Percentiles rank a stretch among this genome's conserved stretches.
Conservation (phyloP, 2,113 vertebrate genomes). For the Passer montanus region DNA sequence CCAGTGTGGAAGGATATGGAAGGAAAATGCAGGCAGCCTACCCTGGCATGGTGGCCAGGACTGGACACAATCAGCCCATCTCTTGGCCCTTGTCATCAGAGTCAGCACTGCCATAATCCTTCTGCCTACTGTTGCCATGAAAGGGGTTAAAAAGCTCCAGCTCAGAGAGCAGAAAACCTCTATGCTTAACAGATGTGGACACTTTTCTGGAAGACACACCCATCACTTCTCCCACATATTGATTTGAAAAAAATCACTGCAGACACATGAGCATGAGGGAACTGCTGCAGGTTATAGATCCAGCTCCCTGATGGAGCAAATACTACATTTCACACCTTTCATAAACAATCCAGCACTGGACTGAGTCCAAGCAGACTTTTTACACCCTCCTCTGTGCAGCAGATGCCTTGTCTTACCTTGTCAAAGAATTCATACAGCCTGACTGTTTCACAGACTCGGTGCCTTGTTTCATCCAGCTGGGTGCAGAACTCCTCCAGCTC, state of each 20-base stretch:
- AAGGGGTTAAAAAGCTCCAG: background rate
- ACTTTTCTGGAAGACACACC: background rate
- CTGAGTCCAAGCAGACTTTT: background rate
- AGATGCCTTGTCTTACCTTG: constrained; percentile 68
- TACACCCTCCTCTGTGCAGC: background rate
- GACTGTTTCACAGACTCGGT: constrained; percentile 72
- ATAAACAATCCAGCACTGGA: background rate
- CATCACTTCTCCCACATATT: background rate
- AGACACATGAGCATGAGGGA: background rate
- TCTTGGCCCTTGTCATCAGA: background rate
- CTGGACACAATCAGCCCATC: background rate
- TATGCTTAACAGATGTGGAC: background rate
- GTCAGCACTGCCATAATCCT: background rate
- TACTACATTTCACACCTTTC: background rate
- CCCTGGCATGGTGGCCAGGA: background rate
- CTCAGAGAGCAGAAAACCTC: background rate
- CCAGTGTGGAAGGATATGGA: accelerated
- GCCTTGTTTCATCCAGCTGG: constrained; percentile 72
- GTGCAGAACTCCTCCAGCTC: constrained; percentile 75
- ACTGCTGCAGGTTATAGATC: background rate
- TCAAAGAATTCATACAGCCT: constrained; percentile 80
- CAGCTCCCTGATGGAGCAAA: background rate
- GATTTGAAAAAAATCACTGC: background rate
- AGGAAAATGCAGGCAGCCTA: background rate
- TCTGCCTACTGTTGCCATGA: background rate